Evolutionary conservation across 2,797 vertebrate species (phyloP).

Genomic region (Scolopax rusticola): DNA sequence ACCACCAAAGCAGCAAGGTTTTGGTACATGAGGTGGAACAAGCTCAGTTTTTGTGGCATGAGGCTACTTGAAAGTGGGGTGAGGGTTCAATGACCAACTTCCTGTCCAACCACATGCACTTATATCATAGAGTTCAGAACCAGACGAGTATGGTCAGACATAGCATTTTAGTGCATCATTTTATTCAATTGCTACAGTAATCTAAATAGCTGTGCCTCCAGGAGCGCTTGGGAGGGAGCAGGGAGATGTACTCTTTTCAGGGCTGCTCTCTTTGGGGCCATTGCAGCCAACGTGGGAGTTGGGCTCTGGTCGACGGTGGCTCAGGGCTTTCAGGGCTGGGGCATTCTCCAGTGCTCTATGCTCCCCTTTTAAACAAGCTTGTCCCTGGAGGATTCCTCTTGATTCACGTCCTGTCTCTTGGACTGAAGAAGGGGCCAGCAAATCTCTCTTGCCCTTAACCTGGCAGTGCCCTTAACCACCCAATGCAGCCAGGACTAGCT

Average conservation of each 20-base stretch:
- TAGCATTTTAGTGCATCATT: neutral
- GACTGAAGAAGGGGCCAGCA: neutral
- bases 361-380: neutral
- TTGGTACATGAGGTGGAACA: neutral
- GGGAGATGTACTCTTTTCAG: neutral
- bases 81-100: neutral
- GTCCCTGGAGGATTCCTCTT: neutral
- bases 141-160: neutral
- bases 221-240: neutral
- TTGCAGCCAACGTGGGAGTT: neutral
- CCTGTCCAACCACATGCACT: neutral
- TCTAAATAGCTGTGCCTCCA: neutral
- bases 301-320: neutral
- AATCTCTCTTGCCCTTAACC: neutral
- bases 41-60: neutral
- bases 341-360: neutral
- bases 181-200: neutral
- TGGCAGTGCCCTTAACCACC: too few relatives aligned
- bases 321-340: neutral
- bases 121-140: rapidly evolving
- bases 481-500: neutral
- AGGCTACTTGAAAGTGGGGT: neutral
- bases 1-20: neutral
- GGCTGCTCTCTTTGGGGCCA: neutral
- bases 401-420: neutral